These are phyloP conservation scores for Phallusia fumigata DNA, from an alignment of 23 tunicate species.

Conservation along the genomic window DNA sequence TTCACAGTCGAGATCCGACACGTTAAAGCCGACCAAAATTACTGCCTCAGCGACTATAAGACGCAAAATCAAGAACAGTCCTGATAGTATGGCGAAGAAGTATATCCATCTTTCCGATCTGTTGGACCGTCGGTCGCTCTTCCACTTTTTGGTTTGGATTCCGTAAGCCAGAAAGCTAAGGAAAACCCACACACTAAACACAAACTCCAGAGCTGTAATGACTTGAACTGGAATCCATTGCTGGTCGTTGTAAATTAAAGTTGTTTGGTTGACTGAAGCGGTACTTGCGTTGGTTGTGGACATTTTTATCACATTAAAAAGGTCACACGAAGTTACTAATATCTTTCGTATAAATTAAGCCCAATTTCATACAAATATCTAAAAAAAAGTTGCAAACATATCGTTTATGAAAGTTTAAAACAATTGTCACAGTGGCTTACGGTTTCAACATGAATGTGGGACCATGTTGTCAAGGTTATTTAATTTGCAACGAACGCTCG, in stretches of 20 bases:
- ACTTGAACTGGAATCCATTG: background rate
- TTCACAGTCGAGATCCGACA: background rate
- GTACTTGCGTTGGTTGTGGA: background rate
- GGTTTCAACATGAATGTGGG: no score
- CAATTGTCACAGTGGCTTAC: no score
- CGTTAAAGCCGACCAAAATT: background rate
- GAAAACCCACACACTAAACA: background rate
- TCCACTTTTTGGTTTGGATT: slow-evolving; percentile 2
- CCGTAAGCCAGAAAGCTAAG: background rate
- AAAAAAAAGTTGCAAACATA: no score
- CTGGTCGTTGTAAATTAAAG: background rate
- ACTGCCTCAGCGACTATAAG: background rate
- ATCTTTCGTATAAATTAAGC: no score
- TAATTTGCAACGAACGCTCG: no score
- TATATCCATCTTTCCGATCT: background rate
- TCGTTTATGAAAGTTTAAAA: no score
- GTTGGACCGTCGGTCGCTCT: background rate
- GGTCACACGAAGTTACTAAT: no score
- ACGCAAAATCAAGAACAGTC: background rate
- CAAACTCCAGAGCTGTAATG: slow-evolving; percentile 1
- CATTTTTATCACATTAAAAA: no score
- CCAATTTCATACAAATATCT: no score
- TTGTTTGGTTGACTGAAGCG: background rate
- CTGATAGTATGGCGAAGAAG: background rate
- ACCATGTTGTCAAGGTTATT: no score